A percentile compares a stretch with the other conserved stretches of the same genome.
Evolutionary conservation across 1,140 invertebrate species (phyloP).

Genomic region (Rhyzopertha dominica): DNA sequence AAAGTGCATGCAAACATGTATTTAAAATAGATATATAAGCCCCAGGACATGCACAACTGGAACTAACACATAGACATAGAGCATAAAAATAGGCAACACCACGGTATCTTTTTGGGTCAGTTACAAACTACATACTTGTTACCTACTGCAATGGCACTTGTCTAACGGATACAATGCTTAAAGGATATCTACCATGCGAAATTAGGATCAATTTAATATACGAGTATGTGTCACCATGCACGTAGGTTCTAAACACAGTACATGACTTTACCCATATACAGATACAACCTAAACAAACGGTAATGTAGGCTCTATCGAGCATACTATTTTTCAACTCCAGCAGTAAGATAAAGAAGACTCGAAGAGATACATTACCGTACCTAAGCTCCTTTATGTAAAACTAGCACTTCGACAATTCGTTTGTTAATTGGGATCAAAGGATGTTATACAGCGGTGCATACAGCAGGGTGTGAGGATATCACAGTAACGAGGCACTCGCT

Average conservation of each 20-base stretch:
- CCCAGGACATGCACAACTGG: slow-evolving; percentile 22
- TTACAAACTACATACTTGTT: slow-evolving; percentile 38
- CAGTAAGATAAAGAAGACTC: too few relatives aligned
- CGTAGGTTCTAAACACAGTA: too few relatives aligned
- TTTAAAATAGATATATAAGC: slow-evolving; percentile 21
- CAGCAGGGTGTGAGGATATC: slow-evolving; percentile 42
- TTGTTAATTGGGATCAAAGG: too few relatives aligned
- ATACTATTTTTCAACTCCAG: too few relatives aligned
- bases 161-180: slow-evolving; percentile 38
- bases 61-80: slow-evolving; percentile 10
- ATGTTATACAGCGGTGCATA: slow-evolving; percentile 34
- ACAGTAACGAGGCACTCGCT: slow-evolving; percentile 46
- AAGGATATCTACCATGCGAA: slow-evolving; percentile 39
- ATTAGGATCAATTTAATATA: too few relatives aligned
- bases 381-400: too few relatives aligned
- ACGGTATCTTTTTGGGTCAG: slow-evolving; percentile 43
- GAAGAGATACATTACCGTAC: too few relatives aligned
- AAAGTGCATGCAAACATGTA: slow-evolving; percentile 23
- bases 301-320: too few relatives aligned
- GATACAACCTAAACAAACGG: too few relatives aligned
- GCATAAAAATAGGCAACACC: slow-evolving; percentile 17
- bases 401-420: too few relatives aligned
- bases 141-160: slow-evolving; percentile 40
- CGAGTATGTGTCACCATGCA: slow-evolving; percentile 24
- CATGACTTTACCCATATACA: too few relatives aligned